Conservation (phyloP, 1,140 invertebrate species). For the Procambarus virginalis region DNA sequence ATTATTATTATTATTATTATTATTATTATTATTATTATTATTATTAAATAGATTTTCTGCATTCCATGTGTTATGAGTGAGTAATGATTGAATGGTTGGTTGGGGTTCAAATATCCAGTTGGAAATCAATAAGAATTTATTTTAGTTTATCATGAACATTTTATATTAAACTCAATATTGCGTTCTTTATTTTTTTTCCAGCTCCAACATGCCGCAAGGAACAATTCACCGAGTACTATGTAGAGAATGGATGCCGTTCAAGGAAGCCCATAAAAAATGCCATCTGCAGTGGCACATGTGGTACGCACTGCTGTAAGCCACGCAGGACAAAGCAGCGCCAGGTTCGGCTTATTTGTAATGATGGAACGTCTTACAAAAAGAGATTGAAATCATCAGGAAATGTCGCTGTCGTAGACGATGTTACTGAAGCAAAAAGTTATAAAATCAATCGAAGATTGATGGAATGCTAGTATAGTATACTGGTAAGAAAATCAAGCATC, state of each 20-base stretch:
- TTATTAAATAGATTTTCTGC: too few relatives aligned
- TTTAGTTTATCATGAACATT: too few relatives aligned
- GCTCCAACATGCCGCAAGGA: conserved; percentile 91
- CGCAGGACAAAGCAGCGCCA: conserved; percentile 93
- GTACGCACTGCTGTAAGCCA: conserved; percentile 86
- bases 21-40: too few relatives aligned
- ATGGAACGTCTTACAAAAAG: conserved; percentile 94
- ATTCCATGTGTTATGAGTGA: too few relatives aligned
- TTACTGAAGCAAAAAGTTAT: conserved; percentile 39
- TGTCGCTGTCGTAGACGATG: conserved; percentile 77
- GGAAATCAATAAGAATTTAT: too few relatives aligned
- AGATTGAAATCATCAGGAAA: conserved; percentile 96
- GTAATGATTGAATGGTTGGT: too few relatives aligned
- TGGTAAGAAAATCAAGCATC: neutral
- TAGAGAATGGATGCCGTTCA: conserved; percentile 91
- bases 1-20: too few relatives aligned
- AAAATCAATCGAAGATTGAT: neutral
- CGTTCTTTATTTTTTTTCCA: conserved; percentile 69
- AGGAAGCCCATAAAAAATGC: conserved; percentile 91
- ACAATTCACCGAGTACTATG: conserved; percentile 90
- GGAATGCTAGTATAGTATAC: neutral
- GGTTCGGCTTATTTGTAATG: conserved; percentile 92
- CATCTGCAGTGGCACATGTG: conserved; percentile 84
- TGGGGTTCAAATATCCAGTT: too few relatives aligned
- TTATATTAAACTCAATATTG: too few relatives aligned